phyloP scores from a whole-genome alignment of 2,888 invertebrate genomes.

The Drosophila anomalipes region DNA sequence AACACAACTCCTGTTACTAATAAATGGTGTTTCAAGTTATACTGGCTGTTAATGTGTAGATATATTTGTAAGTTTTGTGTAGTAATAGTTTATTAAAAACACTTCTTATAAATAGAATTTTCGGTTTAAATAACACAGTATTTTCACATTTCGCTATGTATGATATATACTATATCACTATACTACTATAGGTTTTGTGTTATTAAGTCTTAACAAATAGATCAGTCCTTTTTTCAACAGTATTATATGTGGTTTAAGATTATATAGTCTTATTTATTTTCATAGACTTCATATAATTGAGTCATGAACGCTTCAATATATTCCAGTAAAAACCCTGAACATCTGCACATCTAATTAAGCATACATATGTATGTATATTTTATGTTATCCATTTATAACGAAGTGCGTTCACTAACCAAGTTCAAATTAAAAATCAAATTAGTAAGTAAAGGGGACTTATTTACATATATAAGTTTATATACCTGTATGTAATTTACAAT shows the following conservation, averaged over 20 bases:
- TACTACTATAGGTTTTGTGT: background rate
- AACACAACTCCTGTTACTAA: conserved; percentile 76
- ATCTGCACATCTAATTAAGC: background rate
- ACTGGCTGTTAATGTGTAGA: conserved; percentile 33
- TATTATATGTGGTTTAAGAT: background rate
- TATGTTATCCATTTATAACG: background rate
- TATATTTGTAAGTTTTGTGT: conserved; percentile 24
- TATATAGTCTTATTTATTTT: background rate
- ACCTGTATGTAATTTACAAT: background rate
- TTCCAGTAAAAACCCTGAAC: background rate
- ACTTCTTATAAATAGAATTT: background rate
- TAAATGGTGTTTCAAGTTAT: conserved; percentile 36
- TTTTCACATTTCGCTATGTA: background rate
- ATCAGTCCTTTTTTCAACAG: background rate
- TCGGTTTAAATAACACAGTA: background rate
- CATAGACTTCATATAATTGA: background rate
- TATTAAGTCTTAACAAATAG: background rate
- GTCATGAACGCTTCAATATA: background rate
- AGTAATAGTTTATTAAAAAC: conserved; percentile 11
- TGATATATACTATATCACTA: background rate
- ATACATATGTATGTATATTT: background rate
- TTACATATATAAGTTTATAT: conserved; percentile 5
- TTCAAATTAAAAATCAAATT: background rate
- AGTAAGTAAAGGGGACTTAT: conserved; percentile 2
- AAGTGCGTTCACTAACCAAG: background rate